Percentiles rank a stretch among this genome's conserved stretches.
Conservation (phyloP, 2,113 vertebrate species). For the Anguilla japonica region DNA sequence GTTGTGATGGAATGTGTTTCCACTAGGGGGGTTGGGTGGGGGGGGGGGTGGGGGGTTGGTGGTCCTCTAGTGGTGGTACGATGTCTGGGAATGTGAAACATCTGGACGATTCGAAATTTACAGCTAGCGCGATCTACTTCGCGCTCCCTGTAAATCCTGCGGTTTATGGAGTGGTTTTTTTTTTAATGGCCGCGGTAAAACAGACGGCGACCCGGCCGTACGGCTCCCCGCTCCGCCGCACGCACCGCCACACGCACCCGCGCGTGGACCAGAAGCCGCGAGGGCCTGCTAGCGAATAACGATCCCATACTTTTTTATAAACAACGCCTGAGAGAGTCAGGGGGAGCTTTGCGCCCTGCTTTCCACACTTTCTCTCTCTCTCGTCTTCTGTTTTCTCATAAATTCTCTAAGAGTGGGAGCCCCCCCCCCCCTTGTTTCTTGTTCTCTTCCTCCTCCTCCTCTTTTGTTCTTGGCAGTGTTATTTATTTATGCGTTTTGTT, state of each 20-base stretch:
- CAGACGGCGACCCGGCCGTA: background rate
- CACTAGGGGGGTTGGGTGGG: background rate
- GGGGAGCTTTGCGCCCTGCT: background rate
- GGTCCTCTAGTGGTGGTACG: background rate
- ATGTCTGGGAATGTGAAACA: conserved; percentile 18
- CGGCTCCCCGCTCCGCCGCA: background rate
- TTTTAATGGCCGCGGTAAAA: background rate
- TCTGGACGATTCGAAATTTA: background rate
- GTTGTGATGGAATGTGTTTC: background rate
- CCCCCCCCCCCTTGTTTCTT: background rate
- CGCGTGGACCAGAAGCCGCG: background rate
- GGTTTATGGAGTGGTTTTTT: conserved; percentile 6
- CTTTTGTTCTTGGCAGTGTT: background rate
- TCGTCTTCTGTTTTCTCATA: background rate
- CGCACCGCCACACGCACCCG: background rate
- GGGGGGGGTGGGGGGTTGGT: background rate
- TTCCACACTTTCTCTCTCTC: background rate
- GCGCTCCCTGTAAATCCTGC: no score
- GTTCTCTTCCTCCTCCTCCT: background rate
- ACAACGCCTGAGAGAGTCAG: background rate
- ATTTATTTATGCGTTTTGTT: conserved; percentile 13
- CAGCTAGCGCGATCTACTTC: background rate
- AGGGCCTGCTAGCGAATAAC: background rate
- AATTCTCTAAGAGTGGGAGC: background rate
- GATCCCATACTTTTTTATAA: background rate